These are phyloP conservation scores for Ommatoiulus sabulosus DNA, from an alignment of 2,888 invertebrate genomes.

Conservation along the genomic window DNA sequence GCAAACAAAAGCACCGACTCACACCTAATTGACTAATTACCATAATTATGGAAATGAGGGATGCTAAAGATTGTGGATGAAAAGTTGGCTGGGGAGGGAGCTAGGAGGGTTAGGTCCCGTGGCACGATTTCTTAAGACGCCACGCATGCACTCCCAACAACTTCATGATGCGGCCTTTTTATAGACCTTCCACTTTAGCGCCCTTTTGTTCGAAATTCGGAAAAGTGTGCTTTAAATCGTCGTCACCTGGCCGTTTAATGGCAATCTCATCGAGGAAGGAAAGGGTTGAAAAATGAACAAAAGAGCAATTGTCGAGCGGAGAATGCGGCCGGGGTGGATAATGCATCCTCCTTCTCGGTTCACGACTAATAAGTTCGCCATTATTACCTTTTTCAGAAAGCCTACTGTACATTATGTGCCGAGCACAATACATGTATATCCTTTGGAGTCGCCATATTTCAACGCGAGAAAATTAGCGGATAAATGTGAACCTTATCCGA, in stretches of 20 bases:
- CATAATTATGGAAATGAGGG: conserved; percentile 1
- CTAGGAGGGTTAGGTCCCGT: background rate
- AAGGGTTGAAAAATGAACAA: conserved; percentile 1
- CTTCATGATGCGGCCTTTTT: background rate
- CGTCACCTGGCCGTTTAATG: background rate
- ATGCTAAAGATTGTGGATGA: background rate
- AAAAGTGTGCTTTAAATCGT: background rate
- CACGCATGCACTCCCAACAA: background rate
- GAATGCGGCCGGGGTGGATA: background rate
- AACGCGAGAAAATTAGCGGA: background rate
- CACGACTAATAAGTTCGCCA: background rate
- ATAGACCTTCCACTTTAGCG: background rate
- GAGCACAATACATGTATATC: background rate
- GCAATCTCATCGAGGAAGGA: background rate
- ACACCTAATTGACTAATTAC: conserved; percentile 1
- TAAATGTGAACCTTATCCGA: background rate
- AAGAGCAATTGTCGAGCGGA: background rate
- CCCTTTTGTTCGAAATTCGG: background rate
- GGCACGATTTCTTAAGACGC: background rate
- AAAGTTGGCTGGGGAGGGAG: background rate
- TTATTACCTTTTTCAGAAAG: background rate
- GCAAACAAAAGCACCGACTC: conserved; percentile 1
- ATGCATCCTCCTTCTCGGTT: background rate
- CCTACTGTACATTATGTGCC: background rate
- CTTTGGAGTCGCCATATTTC: too few relatives aligned